Base-by-base conservation (phyloP, 2,797 vertebrate species). In the Falco rusticolus region DNA sequence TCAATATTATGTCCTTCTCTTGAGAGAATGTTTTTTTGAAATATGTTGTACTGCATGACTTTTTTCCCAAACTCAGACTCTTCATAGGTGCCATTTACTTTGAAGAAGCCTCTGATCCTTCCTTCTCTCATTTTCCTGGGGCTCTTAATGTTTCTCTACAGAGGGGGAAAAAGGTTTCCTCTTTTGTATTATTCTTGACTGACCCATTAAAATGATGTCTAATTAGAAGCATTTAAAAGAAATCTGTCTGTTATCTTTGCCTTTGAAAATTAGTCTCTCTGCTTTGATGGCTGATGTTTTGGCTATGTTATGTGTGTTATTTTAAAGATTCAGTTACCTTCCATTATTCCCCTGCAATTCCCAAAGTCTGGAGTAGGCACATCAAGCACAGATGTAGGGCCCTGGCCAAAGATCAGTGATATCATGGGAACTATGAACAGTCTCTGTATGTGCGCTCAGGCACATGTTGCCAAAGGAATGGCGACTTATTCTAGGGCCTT, bases 231-330 rank as follows among this genome's bases (percentile, higher is more conserved):
- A 72, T 70, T 89, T 63, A 41, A 92, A 89, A 78, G 5, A 76
- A 61, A 60, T 57, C 24, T 51, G 9, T 53, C 53, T 26, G 25
- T 69, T 92, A 61, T 18, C 15, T 28, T 72, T 87, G n/a, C 57
- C 41, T 94, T 94, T 89, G 56, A 89, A 93, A 93, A 90, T 89
- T 56, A 74, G 28, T 53, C 25, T 90, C 41, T 91, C 56, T 92
- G 25, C 79, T 88, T n/a, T 77, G 48, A 41, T 0, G 6, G 47
- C 6, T 95, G 61, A 59, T 10, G 10, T 54, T 65, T 74, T 84
- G 57, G 12, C 50, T 26, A 19, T 84, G 12, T 43, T 71, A n/a
- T 28, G 4, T 51, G 16, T 37, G 8, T 45, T 81, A 54, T 78
- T 91, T 72, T 72, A 37, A 87, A 76, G 31, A 41, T 47, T 79